phyloP scores from a whole-genome alignment of 1,140 invertebrate genomes.

The Galleria mellonella region DNA sequence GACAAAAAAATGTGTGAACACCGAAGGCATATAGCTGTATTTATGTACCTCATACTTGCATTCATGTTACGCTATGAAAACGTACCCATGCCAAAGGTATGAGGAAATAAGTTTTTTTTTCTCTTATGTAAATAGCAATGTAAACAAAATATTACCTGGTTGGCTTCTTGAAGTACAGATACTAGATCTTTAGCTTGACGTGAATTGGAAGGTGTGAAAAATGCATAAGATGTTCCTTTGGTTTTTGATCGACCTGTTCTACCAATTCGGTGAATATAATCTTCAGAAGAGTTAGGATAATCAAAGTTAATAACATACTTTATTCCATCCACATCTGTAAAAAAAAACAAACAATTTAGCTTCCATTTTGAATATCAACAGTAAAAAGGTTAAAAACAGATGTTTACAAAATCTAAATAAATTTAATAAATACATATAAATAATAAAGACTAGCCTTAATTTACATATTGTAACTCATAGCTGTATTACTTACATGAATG shows the following conservation, averaged over 20 bases:
- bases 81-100: constrained; percentile 84
- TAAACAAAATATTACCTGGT: constrained; percentile 79
- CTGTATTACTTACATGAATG: constrained; percentile 67
- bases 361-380: constrained; percentile 1
- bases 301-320: constrained; percentile 99
- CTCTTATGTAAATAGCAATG: constrained; percentile 4
- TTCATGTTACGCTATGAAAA: constrained; percentile 79
- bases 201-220: constrained; percentile 95
- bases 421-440: not conserved
- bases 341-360: constrained; percentile 5
- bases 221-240: constrained; percentile 98
- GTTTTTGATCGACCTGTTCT: constrained; percentile 94
- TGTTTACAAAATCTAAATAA: not conserved
- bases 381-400: constrained; percentile 5
- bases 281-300: constrained; percentile 98
- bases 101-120: constrained; percentile 51
- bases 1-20: constrained; percentile 80
- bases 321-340: constrained; percentile 97
- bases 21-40: constrained; percentile 81
- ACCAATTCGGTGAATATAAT: constrained; percentile 99
- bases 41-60: constrained; percentile 82
- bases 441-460: too few species aligned
- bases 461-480: constrained; percentile 41
- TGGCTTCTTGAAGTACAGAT: constrained; percentile 93
- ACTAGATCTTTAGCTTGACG: constrained; percentile 95